These are phyloP conservation scores for Cardiocondyla obscurior DNA, from an alignment of 1,140 invertebrate species.

Conservation along the genomic window DNA sequence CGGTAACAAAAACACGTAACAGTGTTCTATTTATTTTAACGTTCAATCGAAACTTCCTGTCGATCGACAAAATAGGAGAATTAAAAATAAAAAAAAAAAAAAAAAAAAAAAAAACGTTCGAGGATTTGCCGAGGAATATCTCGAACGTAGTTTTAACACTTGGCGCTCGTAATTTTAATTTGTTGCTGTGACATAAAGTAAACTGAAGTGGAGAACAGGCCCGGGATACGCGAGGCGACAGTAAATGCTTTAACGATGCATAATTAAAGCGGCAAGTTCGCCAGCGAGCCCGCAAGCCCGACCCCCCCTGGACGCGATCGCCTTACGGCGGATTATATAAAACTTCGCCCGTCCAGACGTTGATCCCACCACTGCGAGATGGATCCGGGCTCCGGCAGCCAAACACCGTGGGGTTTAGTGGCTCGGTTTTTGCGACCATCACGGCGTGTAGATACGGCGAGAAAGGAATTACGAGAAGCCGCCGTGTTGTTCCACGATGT, in stretches of 20 bases:
- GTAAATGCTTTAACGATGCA: slow-evolving; percentile 27
- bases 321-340: slow-evolving; percentile 49
- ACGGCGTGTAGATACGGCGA: background rate
- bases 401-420: slow-evolving; percentile 18
- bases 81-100: too few species aligned
- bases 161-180: background rate
- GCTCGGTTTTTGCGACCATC: slow-evolving; percentile 15
- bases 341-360: slow-evolving; percentile 39
- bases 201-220: background rate
- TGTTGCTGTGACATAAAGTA: background rate
- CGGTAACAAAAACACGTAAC: background rate
- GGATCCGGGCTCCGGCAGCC: background rate
- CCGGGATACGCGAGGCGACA: background rate
- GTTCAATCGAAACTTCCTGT: background rate
- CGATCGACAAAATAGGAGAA: background rate
- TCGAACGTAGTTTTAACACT: background rate
- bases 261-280: slow-evolving; percentile 39
- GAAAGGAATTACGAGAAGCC: slow-evolving; percentile 26
- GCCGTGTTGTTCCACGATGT: background rate
- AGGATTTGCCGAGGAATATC: background rate
- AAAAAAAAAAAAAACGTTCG: background rate
- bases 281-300: background rate
- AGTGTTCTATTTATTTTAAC: background rate
- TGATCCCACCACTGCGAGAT: slow-evolving; percentile 40
- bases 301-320: slow-evolving; percentile 11